These are phyloP conservation scores for Andrena camellia DNA, from an alignment of 2,888 invertebrate species.

Conservation along the genomic window DNA sequence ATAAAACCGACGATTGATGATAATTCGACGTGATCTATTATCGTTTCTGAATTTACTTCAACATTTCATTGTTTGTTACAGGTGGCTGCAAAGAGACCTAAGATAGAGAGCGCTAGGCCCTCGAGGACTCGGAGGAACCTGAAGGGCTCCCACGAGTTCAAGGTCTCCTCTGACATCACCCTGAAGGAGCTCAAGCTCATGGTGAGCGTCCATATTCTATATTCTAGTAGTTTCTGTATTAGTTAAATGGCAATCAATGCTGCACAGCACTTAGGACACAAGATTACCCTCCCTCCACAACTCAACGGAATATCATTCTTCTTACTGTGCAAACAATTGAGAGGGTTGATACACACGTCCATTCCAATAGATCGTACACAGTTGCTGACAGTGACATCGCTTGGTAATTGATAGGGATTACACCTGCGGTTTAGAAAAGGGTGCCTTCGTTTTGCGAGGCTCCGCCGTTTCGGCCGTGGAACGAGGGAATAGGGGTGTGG, in stretches of 20 bases:
- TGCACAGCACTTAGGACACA: too few relatives aligned
- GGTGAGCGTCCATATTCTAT: slow-evolving; percentile 70
- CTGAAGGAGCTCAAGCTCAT: slow-evolving; percentile 81
- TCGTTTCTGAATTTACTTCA: slow-evolving; percentile 13
- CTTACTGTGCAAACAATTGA: not conserved
- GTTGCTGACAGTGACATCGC: slow-evolving; percentile 49
- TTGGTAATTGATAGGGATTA: slow-evolving; percentile 50
- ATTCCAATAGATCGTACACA: slow-evolving; percentile 27
- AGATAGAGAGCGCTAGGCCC: slow-evolving; percentile 74
- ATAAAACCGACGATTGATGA: not conserved
- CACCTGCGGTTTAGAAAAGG: not conserved
- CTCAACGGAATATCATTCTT: not conserved
- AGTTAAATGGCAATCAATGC: not conserved
- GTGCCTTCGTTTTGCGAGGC: slow-evolving; percentile 42
- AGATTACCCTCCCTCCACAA: not conserved
- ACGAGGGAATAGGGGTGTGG: slow-evolving; percentile 48
- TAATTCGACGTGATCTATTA: not conserved
- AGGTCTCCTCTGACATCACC: slow-evolving; percentile 82
- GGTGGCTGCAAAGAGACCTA: slow-evolving; percentile 76
- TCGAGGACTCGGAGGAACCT: slow-evolving; percentile 81
- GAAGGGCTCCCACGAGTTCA: slow-evolving; percentile 81
- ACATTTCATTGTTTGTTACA: slow-evolving; percentile 40
- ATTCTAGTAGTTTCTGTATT: not conserved
- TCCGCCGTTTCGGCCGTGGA: slow-evolving; percentile 25
- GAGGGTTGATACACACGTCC: not conserved